Base-by-base conservation (phyloP, 2,888 invertebrate genomes). In the Amiota communis region DNA sequence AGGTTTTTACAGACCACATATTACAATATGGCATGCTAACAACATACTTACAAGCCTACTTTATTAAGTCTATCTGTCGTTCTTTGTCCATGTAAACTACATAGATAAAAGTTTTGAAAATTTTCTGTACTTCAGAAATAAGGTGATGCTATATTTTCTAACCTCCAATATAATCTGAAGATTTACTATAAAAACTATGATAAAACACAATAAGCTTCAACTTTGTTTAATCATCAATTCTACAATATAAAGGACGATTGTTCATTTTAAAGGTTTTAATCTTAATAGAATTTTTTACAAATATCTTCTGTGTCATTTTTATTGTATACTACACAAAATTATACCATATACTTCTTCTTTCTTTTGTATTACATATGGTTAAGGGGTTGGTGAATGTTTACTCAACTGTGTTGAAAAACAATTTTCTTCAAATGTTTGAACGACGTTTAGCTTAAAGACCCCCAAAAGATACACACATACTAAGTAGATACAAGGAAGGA, bases 351-450 rank as follows among this genome's bases (percentile, higher is more conserved):
- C 20, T 59, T 53, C 53, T 53, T 53, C 12, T 11, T 15, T 36
- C 36, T 36, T 36, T 6, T 36, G 8, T 36, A 6, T 36, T 36
- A 36, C 36, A 36, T 36, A 36, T 57, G n/a, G 74, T 57, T 20
- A 49, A 2, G 15, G 51, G 75, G 73, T 74, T 70, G 78, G 73
- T 53, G 77, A 79, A 83, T 88, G 88, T 88, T 87, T 87, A 87
- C 81, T 87, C 88, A 87, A 88, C 83, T 88, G 88, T 86, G 85
- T 81, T 86, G 87, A 82, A 87, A 87, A 87, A 86, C 87, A 87
- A 87, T 87, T 87, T 87, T 78, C 80, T 81, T 82, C 87, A 68
- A 87, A 87, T 86, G 84, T 79, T 76, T 77, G 77, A 78, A 72
- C 69, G 72, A 51, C 71, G 64, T 64, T 65, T 48, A 46, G 46